Base-by-base conservation (phyloP, 2,113 vertebrate genomes). In the Pleuronectes platessa region DNA sequence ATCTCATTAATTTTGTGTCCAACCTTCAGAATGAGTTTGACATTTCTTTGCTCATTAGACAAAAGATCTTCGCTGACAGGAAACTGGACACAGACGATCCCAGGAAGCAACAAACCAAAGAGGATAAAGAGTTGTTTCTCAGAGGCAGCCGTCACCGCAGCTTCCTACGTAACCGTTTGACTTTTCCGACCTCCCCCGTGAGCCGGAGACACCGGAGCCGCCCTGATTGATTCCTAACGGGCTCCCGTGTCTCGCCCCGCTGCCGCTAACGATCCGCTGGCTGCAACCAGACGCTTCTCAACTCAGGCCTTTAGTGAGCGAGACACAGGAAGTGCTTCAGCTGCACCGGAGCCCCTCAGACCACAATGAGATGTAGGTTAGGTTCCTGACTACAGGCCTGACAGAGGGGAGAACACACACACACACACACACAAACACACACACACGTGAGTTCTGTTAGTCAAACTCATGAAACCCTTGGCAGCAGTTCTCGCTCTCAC, bases 341-440 rank as follows among this genome's bases (percentile, higher is more conserved):
- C 62, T 68, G 68, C 62, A 72, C 54, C 77, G 10, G 74, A 23
- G 49, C 61, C 23, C 35, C 8, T 37, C 27, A 7, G 86, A 88
- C 74, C 65, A 68, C 90, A 90, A 93, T 76, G 69, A 79, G 83
- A 91, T 86, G 79, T 68, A 69, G 61, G 65, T 86, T 80, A 65
- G 27, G 61, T 54, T 76, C 82, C 21, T 61, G 67, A 71, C 64
- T 8, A 31, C 31, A 31, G 31, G 31, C 31, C 31, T 7, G 31
- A 31, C 31, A 31, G 31, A 31, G 31, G 31, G 27, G 26, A 4
- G 26, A 58, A 26, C 27, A 51, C 65, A 59, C 58, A 59, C 65
- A 63, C 40, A 60, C 40, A 66, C 14, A 63, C 58, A 62, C 27
- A 54, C 26, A 61, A 1, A 24, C 2, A 24, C 24, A 2, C 24